Base-by-base conservation (phyloP, 2,113 vertebrate genomes). In the Arothron firmamentum region DNA sequence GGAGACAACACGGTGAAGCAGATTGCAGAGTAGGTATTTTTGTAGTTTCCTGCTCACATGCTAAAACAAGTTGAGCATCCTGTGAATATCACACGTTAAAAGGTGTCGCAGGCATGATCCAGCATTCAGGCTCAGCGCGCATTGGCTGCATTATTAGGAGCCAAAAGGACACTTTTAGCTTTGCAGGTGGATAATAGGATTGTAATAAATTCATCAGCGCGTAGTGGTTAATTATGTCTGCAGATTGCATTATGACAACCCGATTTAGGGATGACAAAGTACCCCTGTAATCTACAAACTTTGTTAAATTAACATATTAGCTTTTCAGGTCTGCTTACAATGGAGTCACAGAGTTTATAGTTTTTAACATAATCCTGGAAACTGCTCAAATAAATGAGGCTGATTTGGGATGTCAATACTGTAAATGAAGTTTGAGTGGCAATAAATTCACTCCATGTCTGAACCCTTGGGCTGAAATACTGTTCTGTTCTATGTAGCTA, bases 41-140 rank as follows among this genome's bases (percentile, higher is more conserved):
- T 64, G 21, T 19, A 43, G 50, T 62, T 56, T 34, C 20, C 46
- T 31, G 71, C 42, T 70, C 55, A 16, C 51, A 23, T 38, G 65
- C 56, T 50, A 42, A 20, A 76, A 70, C 56, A 38, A 67, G 47
- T 60, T 8, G 60, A 75, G 59, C 68, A 79, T 77, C 18, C 70
- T 74, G 67, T 42, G 72, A 47, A 77, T 18, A 54, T 81, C 63
- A 31, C 78, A 71, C 75, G 34, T 68, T 75, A 46, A 41, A 75
- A 81, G 67, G 67, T 79, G 80, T 76, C 52, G 56, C 53, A 49
- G 52, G 66, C 34, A 16, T 21, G 65, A 56, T 60, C 65, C 78
- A 64, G 68, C 55, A 59, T 59, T 65, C 60, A 49, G 42, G 61
- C 45, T n/a, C 62, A 31, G 46, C 43, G 21, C 47, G 3, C 15